Conservation (phyloP, 2,888 invertebrate genomes). For the Clepsis dumicolana region DNA sequence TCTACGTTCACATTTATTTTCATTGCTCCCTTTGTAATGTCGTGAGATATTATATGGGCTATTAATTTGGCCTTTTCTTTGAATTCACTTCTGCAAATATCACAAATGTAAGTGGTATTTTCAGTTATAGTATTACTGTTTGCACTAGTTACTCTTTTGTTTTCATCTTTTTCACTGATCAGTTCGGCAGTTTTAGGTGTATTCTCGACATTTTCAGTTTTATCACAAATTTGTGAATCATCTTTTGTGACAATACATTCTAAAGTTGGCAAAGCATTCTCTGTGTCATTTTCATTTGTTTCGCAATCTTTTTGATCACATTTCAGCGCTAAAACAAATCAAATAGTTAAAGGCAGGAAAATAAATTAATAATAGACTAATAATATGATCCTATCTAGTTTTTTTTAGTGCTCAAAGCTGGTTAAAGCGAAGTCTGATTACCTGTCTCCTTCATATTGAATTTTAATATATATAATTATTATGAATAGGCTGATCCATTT, state of each 20-base stretch:
- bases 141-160: neutral
- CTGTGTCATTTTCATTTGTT: neutral
- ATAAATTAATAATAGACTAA: neutral
- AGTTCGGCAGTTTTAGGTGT: neutral
- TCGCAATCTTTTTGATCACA: neutral
- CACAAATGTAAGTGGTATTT: neutral
- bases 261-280: neutral
- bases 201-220: neutral
- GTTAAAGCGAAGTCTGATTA: too few species aligned
- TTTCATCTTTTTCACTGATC: neutral
- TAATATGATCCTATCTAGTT: too few species aligned
- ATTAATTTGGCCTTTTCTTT: neutral
- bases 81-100: neutral
- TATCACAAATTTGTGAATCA: neutral
- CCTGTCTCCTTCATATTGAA: too few species aligned
- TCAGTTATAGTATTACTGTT: neutral
- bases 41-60: neutral
- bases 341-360: neutral
- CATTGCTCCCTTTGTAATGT: neutral
- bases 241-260: neutral
- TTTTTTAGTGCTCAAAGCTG: too few species aligned
- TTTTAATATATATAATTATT: too few species aligned
- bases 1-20: neutral
- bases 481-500: too few species aligned
- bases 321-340: neutral